Base-by-base conservation (phyloP, 1,140 invertebrate species). In the Asbolus verrucosus region DNA sequence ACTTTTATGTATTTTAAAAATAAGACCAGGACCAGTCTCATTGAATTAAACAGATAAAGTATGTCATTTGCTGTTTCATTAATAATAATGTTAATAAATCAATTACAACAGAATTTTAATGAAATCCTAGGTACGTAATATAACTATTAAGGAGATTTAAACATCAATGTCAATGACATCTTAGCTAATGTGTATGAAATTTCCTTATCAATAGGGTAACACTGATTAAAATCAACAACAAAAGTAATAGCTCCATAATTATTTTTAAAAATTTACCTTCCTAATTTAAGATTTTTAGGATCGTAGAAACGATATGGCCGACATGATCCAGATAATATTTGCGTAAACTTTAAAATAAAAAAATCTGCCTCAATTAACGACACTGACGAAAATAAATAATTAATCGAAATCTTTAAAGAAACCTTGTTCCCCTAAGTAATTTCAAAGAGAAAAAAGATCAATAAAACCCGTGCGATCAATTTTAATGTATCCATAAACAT, bases 281-380 rank as follows among this genome's bases (percentile, higher is more conserved):
- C 43, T 18, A 54, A 21, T 19, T 27, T 18, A 9, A 19, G 18
- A 6, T 36, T 11, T 11, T 5, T 11, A 11, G 27, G 46, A 54
- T 54, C 27, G 46, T 19, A 11, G 46, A 21, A 54, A 27, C 46
- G 46, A 54, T 54, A 54, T 54, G 46, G 46, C 46, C 18, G 46
- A 54, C 46, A 54, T 54, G 46, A 54, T 21, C 46, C 27, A 54
- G 46, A 54, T 54, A 54, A 21, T 54, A 54, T 54, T 50, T 50
- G 11, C n/a, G n/a, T n/a, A n/a, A n/a, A n/a, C n/a, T n/a, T n/a
- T 6, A 36, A 36, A 2, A 36, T 6, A 36, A 54, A 24, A 11
- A n/a, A 14, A 27, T 54, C 27, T 24, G 13, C 19, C 27, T 24
- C 41, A 13, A 38, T n/a, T 18, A 46, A 46, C 16, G 4, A 8